Conservation (phyloP, 1,140 invertebrate species). For the Helicoverpa zea region DNA sequence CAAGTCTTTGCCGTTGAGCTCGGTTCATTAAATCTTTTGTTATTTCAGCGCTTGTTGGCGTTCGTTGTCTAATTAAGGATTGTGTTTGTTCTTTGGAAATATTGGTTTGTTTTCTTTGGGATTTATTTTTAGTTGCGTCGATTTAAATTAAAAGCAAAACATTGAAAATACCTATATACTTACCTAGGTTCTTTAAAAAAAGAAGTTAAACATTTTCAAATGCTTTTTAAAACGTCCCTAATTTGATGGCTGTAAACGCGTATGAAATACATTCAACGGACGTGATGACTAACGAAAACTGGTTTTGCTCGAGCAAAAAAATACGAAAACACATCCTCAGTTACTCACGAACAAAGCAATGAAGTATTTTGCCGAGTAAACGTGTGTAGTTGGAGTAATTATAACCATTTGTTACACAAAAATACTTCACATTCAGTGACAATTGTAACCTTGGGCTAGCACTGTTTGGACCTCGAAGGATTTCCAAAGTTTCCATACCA, state of each 20-base stretch:
- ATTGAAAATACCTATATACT: no score
- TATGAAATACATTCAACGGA: neutral
- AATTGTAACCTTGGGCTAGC: conserved; percentile 26
- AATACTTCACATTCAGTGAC: neutral
- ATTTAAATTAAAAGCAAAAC: no score
- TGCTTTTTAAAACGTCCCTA: neutral
- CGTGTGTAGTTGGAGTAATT: neutral
- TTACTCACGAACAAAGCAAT: neutral
- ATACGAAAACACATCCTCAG: conserved; percentile 15
- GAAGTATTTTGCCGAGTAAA: neutral
- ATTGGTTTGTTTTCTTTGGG: neutral
- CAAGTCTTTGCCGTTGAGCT: neutral
- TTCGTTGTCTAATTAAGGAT: neutral
- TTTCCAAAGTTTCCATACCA: conserved; percentile 10
- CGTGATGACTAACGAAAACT: neutral
- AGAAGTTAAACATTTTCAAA: no score
- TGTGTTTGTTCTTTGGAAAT: neutral
- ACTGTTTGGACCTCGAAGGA: conserved; percentile 19
- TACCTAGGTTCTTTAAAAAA: no score
- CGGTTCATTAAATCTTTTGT: conserved; percentile 2
- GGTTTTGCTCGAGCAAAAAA: conserved; percentile 15
- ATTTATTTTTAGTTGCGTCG: neutral
- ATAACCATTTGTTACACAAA: conserved; percentile 21
- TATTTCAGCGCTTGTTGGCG: neutral
- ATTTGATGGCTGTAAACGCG: neutral